A percentile compares a stretch with the other conserved stretches of the same genome.
These are phyloP conservation scores for Lomographa bimaculata DNA, from an alignment of 2,888 invertebrate species.

Conservation along the genomic window DNA sequence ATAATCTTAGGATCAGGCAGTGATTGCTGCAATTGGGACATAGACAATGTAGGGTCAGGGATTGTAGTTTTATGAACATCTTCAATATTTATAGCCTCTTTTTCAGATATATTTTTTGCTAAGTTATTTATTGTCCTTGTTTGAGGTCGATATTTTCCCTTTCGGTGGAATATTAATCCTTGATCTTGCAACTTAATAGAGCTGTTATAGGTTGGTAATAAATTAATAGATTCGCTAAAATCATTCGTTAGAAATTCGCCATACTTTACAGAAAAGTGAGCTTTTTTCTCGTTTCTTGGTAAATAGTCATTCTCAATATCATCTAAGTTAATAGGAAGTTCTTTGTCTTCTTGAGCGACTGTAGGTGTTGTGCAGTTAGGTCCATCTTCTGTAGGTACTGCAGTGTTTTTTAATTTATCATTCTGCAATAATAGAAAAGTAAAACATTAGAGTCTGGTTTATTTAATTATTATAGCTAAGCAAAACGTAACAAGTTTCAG, in stretches of 20 bases:
- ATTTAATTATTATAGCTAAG: too few relatives aligned
- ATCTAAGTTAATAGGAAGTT: conserved; percentile 52
- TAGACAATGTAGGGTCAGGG: neutral
- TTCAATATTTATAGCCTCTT: neutral
- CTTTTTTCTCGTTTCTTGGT: conserved; percentile 55
- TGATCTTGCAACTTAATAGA: conserved; percentile 1
- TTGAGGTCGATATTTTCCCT: neutral
- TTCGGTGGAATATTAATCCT: neutral
- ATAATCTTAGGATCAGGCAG: conserved; percentile 2
- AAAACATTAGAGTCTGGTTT: too few relatives aligned
- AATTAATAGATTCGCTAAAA: conserved; percentile 19
- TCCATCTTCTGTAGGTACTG: conserved; percentile 81
- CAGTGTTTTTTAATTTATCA: conserved; percentile 79
- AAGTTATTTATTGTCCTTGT: neutral
- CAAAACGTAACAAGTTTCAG: too few relatives aligned
- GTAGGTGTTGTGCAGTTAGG: conserved; percentile 48
- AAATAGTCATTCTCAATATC: conserved; percentile 67
- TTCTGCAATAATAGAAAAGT: conserved; percentile 59
- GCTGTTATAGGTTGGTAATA: conserved; percentile 1
- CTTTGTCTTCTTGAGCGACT: conserved; percentile 6
- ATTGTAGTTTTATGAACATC: neutral
- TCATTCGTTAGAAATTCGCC: conserved; percentile 68
- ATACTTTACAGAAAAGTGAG: conserved; percentile 65
- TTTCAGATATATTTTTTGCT: neutral
- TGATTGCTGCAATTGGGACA: neutral